Percentiles rank a stretch among this genome's conserved stretches.
Evolutionary conservation across 2,797 vertebrate genomes (phyloP).

Genomic region (Takifugu rubripes): DNA sequence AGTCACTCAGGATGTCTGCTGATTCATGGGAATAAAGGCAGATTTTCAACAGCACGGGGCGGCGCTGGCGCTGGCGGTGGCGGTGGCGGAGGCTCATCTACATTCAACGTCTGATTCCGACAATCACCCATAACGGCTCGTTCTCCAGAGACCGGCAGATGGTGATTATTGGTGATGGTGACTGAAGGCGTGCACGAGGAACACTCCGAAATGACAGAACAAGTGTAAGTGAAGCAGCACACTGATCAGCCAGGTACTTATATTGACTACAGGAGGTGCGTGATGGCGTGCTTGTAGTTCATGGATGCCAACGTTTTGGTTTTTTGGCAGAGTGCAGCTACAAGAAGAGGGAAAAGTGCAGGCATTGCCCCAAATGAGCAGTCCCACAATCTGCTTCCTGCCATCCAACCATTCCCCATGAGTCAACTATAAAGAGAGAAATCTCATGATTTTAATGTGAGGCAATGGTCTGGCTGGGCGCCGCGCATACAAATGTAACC

Average conservation of each 20-base stretch:
- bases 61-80: not conserved
- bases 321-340: conserved; percentile 2
- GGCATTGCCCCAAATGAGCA: too few species aligned
- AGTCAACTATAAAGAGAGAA: not conserved
- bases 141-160: not conserved
- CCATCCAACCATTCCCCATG: conserved; percentile 16
- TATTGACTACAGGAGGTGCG: conserved; percentile 6
- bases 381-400: conserved; percentile 4
- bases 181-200: not conserved
- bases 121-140: conserved; percentile 4
- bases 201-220: not conserved
- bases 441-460: conserved; percentile 9
- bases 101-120: conserved; percentile 1
- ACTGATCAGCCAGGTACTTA: not conserved
- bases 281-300: conserved; percentile 3
- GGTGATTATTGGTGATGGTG: conserved; percentile 4
- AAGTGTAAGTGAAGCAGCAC: conserved; percentile 9
- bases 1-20: too few species aligned
- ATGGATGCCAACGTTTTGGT: not conserved
- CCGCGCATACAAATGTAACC: conserved; percentile 19
- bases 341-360: not conserved
- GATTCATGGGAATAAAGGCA: not conserved
- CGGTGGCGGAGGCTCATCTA: not conserved
- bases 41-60: not conserved
- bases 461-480: not conserved